Base-by-base conservation (phyloP, 2,888 invertebrate genomes). In the Caenorhabditis imperialis region DNA sequence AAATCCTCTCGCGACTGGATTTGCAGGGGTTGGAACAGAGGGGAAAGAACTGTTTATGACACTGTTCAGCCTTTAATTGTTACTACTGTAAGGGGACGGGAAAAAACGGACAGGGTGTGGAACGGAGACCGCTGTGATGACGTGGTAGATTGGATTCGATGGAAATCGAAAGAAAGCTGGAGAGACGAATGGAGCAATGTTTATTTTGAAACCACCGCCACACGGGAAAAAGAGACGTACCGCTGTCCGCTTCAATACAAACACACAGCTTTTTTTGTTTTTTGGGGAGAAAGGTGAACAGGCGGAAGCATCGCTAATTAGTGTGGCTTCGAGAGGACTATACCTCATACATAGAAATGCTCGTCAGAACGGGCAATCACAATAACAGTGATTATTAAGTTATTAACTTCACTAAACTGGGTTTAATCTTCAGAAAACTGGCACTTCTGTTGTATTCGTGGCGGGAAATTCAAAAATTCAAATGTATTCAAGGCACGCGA, bases 31-130 rank as follows among this genome's bases (percentile, higher is more conserved):
- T 20, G 14, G 37, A 27, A 5, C 20, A 44, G 47, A 40, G n/a
- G 22, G 42, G 27, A 16, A 14, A 27, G 10, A 54, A 63, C 54
- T 50, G 50, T 61, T 61, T 61, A 61, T 51, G 50, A 51, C 51
- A 44, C 14, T 35, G 48, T 62, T 53, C 61, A 53, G 51, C 61
- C 61, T 51, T 62, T 62, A 62, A 62, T 62, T 62, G 30, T 30
- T 10, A 51, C 53, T 14, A 48, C 40, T 38, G n/a, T 23, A n/a
- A 22, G 33, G 20, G 44, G 7, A 5, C 16, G 8, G 60, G 12
- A 20, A 48, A 10, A 47, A n/a, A 45, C 14, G 40, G 50, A 61
- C 48, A 42, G 47, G 38, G 14, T 20, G n/a, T 22, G 42, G 33
- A 44, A 33, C 18, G 20, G 8, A 12, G 33, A 18, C 16, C n/a